phyloP scores from a whole-genome alignment of 2,888 invertebrate genomes.

The Odontomyia ornata region DNA sequence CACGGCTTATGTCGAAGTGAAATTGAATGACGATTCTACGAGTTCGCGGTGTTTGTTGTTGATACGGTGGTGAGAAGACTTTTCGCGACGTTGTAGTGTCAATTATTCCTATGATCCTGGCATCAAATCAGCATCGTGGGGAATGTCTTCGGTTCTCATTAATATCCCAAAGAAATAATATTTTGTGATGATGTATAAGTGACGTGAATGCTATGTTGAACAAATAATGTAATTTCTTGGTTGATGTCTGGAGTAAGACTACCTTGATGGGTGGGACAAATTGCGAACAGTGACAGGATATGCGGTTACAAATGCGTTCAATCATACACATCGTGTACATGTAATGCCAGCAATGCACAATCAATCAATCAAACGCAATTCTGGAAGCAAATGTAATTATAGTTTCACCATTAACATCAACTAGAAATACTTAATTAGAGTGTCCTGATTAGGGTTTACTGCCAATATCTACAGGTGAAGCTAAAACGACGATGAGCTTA shows the following conservation, averaged over 20 bases:
- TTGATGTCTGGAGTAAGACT: not conserved
- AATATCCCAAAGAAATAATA: not conserved
- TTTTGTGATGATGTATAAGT: not conserved
- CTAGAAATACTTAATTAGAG: no score
- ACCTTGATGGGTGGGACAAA: not conserved
- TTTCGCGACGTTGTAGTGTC: not conserved
- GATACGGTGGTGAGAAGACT: not conserved
- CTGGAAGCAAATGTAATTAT: no score
- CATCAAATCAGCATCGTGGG: not conserved
- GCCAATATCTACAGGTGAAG: no score
- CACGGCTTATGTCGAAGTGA: conserved; percentile 26
- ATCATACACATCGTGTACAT: no score
- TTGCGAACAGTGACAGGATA: no score
- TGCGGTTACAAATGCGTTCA: no score
- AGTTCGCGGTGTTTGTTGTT: not conserved
- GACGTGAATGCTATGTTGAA: not conserved
- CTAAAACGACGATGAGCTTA: no score
- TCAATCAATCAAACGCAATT: no score
- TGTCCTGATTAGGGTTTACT: no score
- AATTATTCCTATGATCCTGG: conserved; percentile 23
- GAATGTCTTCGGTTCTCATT: not conserved
- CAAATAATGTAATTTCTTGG: conserved; percentile 4
- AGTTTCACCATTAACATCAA: no score
- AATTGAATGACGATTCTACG: conserved; percentile 13
- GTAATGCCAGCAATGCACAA: no score